Base-by-base conservation (phyloP, 2,888 invertebrate species). In the Stenurella melanura region DNA sequence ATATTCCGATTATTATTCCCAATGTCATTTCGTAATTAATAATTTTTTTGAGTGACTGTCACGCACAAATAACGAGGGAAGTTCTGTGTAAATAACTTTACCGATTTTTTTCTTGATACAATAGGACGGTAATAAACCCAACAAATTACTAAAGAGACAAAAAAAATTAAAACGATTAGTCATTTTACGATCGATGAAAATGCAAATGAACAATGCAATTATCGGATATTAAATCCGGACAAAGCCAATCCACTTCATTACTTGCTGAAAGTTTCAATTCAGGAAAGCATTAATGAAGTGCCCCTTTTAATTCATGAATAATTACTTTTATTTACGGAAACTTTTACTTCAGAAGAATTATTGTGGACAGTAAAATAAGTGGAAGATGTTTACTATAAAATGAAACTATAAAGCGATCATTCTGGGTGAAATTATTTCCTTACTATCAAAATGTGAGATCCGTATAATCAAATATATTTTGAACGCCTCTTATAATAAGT, bases 201-300 rank as follows among this genome's bases (percentile, higher is more conserved):
- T 81, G 82, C 80, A 82, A 83, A 83, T 82, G 82, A 82, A 82
- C 83, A 81, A 82, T 83, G 82, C 82, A 82, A 80, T 83, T 82
- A 79, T 81, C 75, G 69, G 79, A 81, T 81, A 83, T 81, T 80
- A 83, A 83, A 77, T 76, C 26, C 64, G 18, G 64, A 64, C 64
- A 38, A 38, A 38, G 42, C 64, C 19, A 19, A 42, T 10, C 10
- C 64, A 19, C 38, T 64, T 64, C 64, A 64, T 42, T 34, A 42
- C 64, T 64, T 64, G 64, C 72, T 72, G 50, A 42, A 72, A 72
- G 60, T 58, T 58, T 60, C 38, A 60, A 50, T 61, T 72, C 60
- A 63, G 21, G 50, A 50, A 72, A 42, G 42, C 61, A 26, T 17
- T 72, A 72, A 72, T 72, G 72, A 72, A 72, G 54, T 72, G 61